Evolutionary conservation across 2,113 vertebrate species (phyloP).

Genomic region (Syngnathus scovelli): DNA sequence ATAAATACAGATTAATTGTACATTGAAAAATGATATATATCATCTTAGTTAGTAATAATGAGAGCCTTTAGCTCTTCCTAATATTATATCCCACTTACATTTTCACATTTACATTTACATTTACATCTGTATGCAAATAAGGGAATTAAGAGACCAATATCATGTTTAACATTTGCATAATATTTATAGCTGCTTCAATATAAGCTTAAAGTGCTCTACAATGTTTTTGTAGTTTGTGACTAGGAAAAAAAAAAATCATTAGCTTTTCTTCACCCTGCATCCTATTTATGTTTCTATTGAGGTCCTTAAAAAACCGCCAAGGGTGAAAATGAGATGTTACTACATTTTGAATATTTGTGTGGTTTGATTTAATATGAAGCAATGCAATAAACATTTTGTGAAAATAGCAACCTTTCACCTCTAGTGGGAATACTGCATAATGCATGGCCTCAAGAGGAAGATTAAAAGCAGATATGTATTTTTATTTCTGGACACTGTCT

Average conservation of each 20-base stretch:
- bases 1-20: no score
- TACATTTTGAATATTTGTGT: constrained; percentile 17
- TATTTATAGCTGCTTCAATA: constrained; percentile 8
- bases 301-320: constrained; percentile 12
- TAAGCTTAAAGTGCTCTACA: neutral
- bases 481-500: constrained; percentile 1
- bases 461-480: constrained; percentile 5
- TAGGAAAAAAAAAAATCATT: constrained; percentile 14
- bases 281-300: constrained; percentile 33
- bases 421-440: neutral
- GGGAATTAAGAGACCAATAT: neutral
- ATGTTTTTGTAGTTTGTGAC: neutral
- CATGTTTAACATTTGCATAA: constrained; percentile 11
- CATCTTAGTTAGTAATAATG: constrained; percentile 7
- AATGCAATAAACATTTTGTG: constrained; percentile 19
- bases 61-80: constrained; percentile 10
- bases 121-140: neutral
- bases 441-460: constrained; percentile 7
- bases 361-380: neutral
- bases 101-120: no score
- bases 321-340: constrained; percentile 15
- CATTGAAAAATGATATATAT: no score
- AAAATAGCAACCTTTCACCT: constrained; percentile 7
- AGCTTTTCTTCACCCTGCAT: constrained; percentile 11
- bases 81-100: neutral